Percentiles rank a stretch among this genome's conserved stretches.
phyloP scores from a whole-genome alignment of 2,888 invertebrate species.

The Micoletzkya japonica region DNA sequence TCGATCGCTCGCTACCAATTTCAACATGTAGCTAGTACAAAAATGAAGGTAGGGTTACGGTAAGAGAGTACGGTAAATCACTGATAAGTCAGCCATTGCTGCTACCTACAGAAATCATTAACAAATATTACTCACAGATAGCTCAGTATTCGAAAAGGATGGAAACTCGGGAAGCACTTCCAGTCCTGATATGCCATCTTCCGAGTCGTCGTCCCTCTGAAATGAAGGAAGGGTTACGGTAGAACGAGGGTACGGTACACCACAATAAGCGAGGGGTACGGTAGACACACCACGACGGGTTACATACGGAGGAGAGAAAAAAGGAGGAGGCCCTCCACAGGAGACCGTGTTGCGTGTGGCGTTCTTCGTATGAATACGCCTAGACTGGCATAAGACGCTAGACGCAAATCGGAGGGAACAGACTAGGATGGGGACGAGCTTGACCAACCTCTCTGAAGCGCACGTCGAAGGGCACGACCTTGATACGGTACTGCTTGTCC shows the following conservation, averaged over 20 bases:
- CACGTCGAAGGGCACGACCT: constrained; percentile 50
- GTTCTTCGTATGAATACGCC: constrained; percentile 27
- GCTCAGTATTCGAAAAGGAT: constrained; percentile 44
- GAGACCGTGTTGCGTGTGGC: background rate
- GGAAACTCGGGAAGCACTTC: constrained; percentile 39
- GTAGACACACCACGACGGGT: background rate
- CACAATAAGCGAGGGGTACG: background rate
- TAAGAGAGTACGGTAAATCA: background rate
- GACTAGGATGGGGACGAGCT: too few relatives aligned
- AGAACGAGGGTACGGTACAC: too few relatives aligned
- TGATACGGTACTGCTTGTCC: constrained; percentile 36
- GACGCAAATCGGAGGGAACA: too few relatives aligned
- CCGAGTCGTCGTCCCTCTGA: constrained; percentile 37
- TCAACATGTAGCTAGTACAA: too few relatives aligned
- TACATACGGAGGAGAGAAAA: constrained; percentile 12
- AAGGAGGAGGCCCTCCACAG: constrained; percentile 25
- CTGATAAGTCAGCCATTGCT: background rate
- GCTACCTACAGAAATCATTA: too few relatives aligned
- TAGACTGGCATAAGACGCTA: background rate
- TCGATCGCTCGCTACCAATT: too few relatives aligned
- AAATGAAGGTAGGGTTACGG: constrained; percentile 8
- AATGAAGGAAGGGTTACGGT: background rate
- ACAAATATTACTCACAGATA: constrained; percentile 37
- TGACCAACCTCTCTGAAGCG: constrained; percentile 43
- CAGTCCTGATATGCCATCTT: constrained; percentile 24